These are phyloP conservation scores for Enteromius thamalakanensis DNA, from an alignment of 2,797 vertebrate species.

Conservation along the genomic window DNA sequence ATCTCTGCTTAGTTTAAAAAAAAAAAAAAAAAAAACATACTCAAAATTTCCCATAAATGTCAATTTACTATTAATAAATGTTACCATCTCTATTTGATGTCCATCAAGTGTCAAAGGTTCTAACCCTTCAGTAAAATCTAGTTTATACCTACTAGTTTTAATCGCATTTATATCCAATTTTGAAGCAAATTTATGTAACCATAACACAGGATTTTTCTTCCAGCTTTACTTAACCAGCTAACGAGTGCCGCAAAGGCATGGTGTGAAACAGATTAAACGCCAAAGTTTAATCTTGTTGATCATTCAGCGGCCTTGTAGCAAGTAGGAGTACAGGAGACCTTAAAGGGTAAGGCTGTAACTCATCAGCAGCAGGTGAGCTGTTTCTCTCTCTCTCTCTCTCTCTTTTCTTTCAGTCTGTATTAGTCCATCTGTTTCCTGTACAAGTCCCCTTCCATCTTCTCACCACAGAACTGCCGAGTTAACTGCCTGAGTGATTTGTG, in stretches of 20 bases:
- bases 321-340: not conserved
- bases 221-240: not conserved
- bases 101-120: not conserved
- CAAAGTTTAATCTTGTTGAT: not conserved
- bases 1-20: not conserved
- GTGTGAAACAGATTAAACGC: not conserved
- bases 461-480: conserved; percentile 51
- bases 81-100: not conserved
- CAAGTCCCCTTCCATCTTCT: conserved; percentile 34
- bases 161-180: not conserved
- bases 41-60: not conserved
- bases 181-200: not conserved
- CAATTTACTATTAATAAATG: not conserved
- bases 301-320: not conserved
- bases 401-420: conserved; percentile 13
- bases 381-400: not conserved
- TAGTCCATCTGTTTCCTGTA: conserved; percentile 48
- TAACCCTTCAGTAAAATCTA: not conserved
- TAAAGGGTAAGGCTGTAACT: not conserved
- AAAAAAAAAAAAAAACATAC: not conserved
- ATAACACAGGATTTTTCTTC: not conserved
- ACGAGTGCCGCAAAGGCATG: not conserved
- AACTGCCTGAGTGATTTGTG: conserved; percentile 53
- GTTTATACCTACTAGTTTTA: not conserved
- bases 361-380: not conserved